phyloP scores from a whole-genome alignment of 1,140 invertebrate genomes.

The Lepidurus apus region DNA sequence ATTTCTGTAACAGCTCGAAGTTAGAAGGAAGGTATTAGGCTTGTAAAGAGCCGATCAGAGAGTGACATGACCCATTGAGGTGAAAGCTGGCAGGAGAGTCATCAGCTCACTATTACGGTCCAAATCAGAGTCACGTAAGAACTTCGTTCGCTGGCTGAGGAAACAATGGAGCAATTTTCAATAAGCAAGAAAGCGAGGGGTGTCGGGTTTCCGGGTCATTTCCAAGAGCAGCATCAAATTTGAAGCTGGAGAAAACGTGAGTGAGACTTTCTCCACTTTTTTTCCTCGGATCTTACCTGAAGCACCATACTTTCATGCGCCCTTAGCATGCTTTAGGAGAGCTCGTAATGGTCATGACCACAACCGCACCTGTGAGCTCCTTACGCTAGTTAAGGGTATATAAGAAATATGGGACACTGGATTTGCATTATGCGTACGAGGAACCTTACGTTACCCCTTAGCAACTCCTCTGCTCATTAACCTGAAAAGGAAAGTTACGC shows the following conservation, averaged over 20 bases:
- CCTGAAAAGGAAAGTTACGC: background rate
- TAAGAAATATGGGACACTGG: background rate
- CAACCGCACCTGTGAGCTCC: constrained; percentile 1
- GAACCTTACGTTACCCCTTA: background rate
- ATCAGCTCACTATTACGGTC: too few relatives aligned
- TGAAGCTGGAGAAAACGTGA: constrained; percentile 9
- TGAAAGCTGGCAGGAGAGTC: too few relatives aligned
- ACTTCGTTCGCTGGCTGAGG: too few relatives aligned
- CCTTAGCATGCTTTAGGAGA: background rate
- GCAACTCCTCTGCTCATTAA: background rate
- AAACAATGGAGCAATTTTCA: too few relatives aligned
- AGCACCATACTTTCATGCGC: background rate
- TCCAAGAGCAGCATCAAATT: background rate
- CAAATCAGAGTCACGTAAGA: too few relatives aligned
- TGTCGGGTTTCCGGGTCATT: constrained; percentile 12
- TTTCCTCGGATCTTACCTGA: background rate
- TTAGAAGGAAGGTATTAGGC: too few relatives aligned
- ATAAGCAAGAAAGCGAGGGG: background rate
- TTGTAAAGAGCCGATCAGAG: too few relatives aligned
- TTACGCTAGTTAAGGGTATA: background rate
- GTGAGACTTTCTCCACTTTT: background rate
- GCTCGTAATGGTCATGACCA: background rate
- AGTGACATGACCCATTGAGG: too few relatives aligned
- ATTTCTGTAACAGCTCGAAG: too few relatives aligned
- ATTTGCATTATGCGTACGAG: background rate